Percentiles rank a stretch among this genome's conserved stretches.
These are phyloP conservation scores for Apodemia zela DNA, from an alignment of 2,888 invertebrate species.

Conservation along the genomic window DNA sequence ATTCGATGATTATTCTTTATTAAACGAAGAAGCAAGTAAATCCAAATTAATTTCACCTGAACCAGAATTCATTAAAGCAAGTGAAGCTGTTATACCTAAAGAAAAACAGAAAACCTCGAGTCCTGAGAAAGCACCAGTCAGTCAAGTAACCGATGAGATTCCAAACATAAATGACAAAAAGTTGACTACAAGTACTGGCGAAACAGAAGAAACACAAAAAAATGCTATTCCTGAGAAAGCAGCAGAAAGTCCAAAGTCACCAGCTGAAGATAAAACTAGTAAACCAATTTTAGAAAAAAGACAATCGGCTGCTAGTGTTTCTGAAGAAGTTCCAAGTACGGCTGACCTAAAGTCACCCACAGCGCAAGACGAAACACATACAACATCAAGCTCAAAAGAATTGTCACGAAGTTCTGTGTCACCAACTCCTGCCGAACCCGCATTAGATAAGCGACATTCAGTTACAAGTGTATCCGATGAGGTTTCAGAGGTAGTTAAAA, in stretches of 20 bases:
- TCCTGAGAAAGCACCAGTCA: too few relatives aligned
- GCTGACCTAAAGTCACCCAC: neutral
- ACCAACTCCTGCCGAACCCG: neutral
- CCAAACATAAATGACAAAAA: too few relatives aligned
- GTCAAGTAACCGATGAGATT: neutral
- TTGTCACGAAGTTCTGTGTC: neutral
- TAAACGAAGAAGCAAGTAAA: slow-evolving; percentile 18
- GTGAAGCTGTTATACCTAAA: neutral
- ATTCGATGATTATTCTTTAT: too few relatives aligned
- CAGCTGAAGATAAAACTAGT: neutral
- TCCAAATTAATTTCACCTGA: neutral
- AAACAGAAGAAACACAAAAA: too few relatives aligned
- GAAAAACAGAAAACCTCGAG: neutral
- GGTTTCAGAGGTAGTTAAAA: neutral
- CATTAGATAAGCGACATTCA: too few relatives aligned
- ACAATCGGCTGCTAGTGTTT: too few relatives aligned
- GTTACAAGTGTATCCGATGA: neutral
- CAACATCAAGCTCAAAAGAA: neutral
- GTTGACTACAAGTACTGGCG: too few relatives aligned
- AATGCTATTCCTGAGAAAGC: too few relatives aligned
- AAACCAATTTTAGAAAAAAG: too few relatives aligned
- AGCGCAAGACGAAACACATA: neutral
- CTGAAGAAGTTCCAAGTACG: neutral
- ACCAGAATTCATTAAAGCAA: neutral
- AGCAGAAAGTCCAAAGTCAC: neutral